These are phyloP conservation scores for Huso huso DNA, from an alignment of 2,797 vertebrate species.

Conservation along the genomic window DNA sequence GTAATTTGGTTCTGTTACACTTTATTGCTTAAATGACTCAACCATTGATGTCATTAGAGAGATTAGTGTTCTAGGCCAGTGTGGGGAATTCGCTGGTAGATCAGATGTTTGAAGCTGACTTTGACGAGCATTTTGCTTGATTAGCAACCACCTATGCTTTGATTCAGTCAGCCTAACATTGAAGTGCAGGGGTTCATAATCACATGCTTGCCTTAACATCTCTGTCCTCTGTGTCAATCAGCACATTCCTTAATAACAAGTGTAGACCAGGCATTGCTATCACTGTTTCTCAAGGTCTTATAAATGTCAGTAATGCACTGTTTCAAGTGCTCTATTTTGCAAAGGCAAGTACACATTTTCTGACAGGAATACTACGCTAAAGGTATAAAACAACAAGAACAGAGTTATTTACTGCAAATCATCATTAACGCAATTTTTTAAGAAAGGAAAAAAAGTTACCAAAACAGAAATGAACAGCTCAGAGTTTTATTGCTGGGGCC, in stretches of 20 bases:
- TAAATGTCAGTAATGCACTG: neutral
- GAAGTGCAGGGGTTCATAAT: no score
- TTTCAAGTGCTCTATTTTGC: no score
- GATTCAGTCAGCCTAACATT: neutral
- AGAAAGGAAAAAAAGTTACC: no score
- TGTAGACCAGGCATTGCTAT: neutral
- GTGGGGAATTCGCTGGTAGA: neutral
- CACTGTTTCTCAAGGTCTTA: conserved; percentile 3
- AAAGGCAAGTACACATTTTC: no score
- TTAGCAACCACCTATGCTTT: neutral
- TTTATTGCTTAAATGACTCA: neutral
- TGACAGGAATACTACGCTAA: no score
- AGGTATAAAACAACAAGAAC: no score
- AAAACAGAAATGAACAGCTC: no score
- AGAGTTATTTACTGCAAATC: no score
- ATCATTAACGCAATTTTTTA: no score
- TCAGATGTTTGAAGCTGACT: neutral
- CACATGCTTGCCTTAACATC: neutral
- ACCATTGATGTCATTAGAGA: neutral
- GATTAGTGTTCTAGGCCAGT: neutral
- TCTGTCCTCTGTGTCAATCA: neutral
- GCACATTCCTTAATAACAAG: neutral
- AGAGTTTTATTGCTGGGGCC: no score
- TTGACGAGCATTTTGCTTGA: neutral
- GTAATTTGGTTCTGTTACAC: neutral